A percentile compares a stretch with the other conserved stretches of the same genome.
phyloP scores from a whole-genome alignment of 2,113 vertebrate genomes.

The Manacus vitellinus region DNA sequence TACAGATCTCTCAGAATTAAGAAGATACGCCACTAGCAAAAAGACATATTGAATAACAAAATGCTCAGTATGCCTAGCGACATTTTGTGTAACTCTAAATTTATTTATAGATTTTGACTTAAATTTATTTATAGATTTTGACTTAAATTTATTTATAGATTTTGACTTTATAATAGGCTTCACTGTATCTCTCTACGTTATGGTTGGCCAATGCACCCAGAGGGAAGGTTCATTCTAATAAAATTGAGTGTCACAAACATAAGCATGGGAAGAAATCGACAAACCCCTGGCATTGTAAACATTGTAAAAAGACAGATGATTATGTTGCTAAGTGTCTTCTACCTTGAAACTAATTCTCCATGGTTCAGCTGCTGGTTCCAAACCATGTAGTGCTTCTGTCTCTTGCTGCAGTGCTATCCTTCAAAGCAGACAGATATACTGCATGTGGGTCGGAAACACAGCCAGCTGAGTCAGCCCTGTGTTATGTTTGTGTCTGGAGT shows the following conservation, averaged over 20 bases:
- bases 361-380: slow-evolving; percentile 33
- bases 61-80: slow-evolving; percentile 16
- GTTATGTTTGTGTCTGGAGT: background rate
- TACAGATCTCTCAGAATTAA: slow-evolving; percentile 64
- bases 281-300: slow-evolving; percentile 23
- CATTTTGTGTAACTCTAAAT: slow-evolving; percentile 60
- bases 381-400: background rate
- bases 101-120: slow-evolving; percentile 70
- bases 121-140: slow-evolving; percentile 72
- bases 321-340: slow-evolving; percentile 45
- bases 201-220: slow-evolving; percentile 17
- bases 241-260: slow-evolving; percentile 64
- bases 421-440: background rate
- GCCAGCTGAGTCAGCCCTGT: background rate
- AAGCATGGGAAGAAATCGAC: slow-evolving; percentile 38
- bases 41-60: slow-evolving; percentile 72
- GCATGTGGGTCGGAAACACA: background rate
- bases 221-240: slow-evolving; percentile 65
- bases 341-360: slow-evolving; percentile 56
- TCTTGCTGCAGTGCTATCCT: background rate
- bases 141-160: slow-evolving; percentile 72
- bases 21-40: slow-evolving; percentile 61
- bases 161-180: slow-evolving; percentile 62
- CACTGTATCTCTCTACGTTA: slow-evolving; percentile 54
- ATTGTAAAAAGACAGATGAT: slow-evolving; percentile 44